Base-by-base conservation (phyloP, 2,113 vertebrate species). In the Drymodes brunneopygia region DNA sequence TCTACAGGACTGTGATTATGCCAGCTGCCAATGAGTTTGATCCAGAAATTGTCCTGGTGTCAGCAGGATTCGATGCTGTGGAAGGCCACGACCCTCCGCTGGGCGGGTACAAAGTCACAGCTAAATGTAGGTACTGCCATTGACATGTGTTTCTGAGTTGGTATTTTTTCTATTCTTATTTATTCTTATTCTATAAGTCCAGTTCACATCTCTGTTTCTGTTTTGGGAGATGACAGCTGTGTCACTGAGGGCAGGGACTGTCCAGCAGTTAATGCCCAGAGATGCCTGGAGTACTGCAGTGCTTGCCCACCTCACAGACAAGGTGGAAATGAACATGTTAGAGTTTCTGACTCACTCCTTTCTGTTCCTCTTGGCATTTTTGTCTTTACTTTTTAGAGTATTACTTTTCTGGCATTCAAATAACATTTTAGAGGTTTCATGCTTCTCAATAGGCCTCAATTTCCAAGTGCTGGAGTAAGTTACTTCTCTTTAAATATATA, bases 101-200 rank as follows among this genome's bases (percentile, higher is more conserved):
- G 67, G 98, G 98, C 7, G 98, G 98, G 9, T 98, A 98, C 96
- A 98, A 97, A 96, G 98, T 98, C 92, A 98, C 98, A 79, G 98
- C 98, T 84, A 98, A 98, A 97, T 98, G 98, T 98, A 98, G 95
- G 98, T 98, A 95, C 89, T 6, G 3, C 79, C 65, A 61, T 17
- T 67, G 38, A 23, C 20, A 6, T 10, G 5, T 51, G 36, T 82
- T 93, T 79, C 36, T 77, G 6, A 56, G 22, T 12, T 48, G 57
- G 15, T 62, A 27, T 57, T 23, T 90, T 20, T 90, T 90, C 77
- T 83, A 31, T n/a, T n/a, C n/a, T n/a, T n/a, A n/a, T n/a, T n/a
- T n/a, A n/a, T n/a, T n/a, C 42, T 91, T 47, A 35, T 44, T 23
- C 53, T 20, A 33, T 19, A 57, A n/a, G 15, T 73, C 31, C 47